Conservation (phyloP, 2,797 vertebrate genomes). For the Furcifer pardalis region DNA sequence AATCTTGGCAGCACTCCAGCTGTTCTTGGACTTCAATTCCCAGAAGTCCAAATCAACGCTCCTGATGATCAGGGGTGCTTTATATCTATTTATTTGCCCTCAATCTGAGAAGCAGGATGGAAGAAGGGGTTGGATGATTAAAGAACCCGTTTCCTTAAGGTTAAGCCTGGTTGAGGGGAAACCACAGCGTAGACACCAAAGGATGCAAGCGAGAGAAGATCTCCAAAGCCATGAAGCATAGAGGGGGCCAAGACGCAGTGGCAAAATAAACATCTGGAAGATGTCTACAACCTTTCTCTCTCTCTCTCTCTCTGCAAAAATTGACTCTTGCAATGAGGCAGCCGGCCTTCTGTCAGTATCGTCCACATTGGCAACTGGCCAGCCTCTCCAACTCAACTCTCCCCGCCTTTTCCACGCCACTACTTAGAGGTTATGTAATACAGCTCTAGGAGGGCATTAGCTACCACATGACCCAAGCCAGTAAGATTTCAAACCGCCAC, state of each 20-base stretch:
- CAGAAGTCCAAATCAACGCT: too few species aligned
- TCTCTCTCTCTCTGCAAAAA: slow-evolving; percentile 11
- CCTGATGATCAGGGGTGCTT: too few species aligned
- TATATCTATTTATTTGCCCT: background rate
- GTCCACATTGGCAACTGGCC: slow-evolving; percentile 63
- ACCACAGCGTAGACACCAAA: slow-evolving; percentile 5
- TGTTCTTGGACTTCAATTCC: too few species aligned
- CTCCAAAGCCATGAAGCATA: background rate
- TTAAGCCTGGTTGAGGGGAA: background rate
- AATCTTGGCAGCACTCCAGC: too few species aligned
- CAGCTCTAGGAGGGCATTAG: slow-evolving; percentile 74
- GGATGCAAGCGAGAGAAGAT: slow-evolving; percentile 19
- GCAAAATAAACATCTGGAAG: slow-evolving; percentile 46
- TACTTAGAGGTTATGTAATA: slow-evolving; percentile 75
- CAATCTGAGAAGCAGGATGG: background rate
- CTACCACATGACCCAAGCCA: slow-evolving; percentile 62
- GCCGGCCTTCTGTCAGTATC: slow-evolving; percentile 59
- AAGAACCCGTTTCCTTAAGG: background rate
- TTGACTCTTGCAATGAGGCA: slow-evolving; percentile 42
- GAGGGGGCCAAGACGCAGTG: background rate
- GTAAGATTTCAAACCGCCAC: slow-evolving; percentile 64
- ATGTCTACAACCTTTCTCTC: slow-evolving; percentile 47
- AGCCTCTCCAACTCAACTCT: slow-evolving; percentile 42
- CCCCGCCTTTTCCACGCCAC: slow-evolving; percentile 17
- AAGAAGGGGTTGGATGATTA: background rate